Evolutionary conservation across 2,888 invertebrate species (phyloP), one percentile per base, ranked within the genome.

Genomic region (Junonia oenone): DNA sequence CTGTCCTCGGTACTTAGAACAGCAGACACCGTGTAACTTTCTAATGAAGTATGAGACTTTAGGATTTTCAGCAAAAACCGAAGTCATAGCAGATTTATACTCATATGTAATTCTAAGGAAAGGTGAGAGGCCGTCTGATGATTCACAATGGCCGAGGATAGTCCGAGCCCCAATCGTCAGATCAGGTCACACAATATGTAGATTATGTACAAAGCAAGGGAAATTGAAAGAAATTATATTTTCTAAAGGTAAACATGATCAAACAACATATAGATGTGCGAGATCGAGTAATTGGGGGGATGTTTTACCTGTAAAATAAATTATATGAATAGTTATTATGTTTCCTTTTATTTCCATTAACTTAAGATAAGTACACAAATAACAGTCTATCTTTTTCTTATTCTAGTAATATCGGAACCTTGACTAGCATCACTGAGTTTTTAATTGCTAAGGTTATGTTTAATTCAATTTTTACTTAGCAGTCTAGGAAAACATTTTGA

Each of bases 81-180:
- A 83, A 56, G 62, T 89, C 0, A 78, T 72, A 49, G 90, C 78
- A 0, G 94, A 96, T 66, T 73, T 91, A 19, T 98, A 93, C 77
- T 94, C 94, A 0, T 98, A 97, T 76, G 91, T 97, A 0, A 93
- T 98, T 46, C 78, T 98, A 22, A 95, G 92, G 76, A 96, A 96
- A 92, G 95, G 97, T 15, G 56, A 70, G 1, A 75, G 92, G 33
- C 75, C 87, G 0, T 71, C 84, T 0, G 72, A 88, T 57, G 90
- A 92, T 56, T 81, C 89, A 0, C 89, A 91, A 11, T 98, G 97
- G 97, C 97, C 97, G 0, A 91, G 98, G 59, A 80, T 97, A 17
- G 94, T 98, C 0, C 78, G 94, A 55, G 93, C 94, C n/a, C 92
- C 93, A 0, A 76, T 95, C 17, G 90, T 93, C 1, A 91, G 95